phyloP scores from a whole-genome alignment of 2,797 vertebrate genomes.

The Phalloptychus januarius region DNA sequence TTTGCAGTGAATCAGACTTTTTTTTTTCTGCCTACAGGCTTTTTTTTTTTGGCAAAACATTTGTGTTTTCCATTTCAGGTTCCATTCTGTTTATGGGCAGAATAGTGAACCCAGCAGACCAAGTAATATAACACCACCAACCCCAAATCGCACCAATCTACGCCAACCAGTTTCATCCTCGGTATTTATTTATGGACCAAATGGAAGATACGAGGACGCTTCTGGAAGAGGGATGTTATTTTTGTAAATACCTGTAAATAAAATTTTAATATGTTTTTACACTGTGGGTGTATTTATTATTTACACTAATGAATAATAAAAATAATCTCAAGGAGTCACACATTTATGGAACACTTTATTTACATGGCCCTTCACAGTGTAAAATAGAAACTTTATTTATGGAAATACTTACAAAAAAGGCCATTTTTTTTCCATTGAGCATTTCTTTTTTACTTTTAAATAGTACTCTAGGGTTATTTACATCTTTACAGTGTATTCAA shows the following conservation, averaged over 20 bases:
- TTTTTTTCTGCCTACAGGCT: neutral
- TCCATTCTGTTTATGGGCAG: constrained; percentile 89
- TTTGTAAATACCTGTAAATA: constrained; percentile 85
- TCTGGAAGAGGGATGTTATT: constrained; percentile 76
- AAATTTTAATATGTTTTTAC: constrained; percentile 79
- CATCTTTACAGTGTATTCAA: constrained; percentile 98
- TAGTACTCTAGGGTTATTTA: constrained; percentile 98
- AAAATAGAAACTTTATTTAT: constrained; percentile 99
- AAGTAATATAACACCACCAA: constrained; percentile 41
- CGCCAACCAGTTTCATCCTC: constrained; percentile 36
- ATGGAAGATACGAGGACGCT: constrained; percentile 49
- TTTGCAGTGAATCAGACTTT: too few relatives aligned
- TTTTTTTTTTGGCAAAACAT: neutral
- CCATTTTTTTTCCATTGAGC: constrained; percentile 80
- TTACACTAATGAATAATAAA: neutral
- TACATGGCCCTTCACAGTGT: constrained; percentile 85
- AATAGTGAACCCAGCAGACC: constrained; percentile 85
- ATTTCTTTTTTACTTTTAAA: constrained; percentile 89
- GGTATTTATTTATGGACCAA: constrained; percentile 77
- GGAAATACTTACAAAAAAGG: constrained; percentile 95
- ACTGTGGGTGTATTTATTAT: constrained; percentile 19
- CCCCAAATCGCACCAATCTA: constrained; percentile 1
- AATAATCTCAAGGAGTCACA: constrained; percentile 22
- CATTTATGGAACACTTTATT: constrained; percentile 79
- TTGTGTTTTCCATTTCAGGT: constrained; percentile 71